Evolutionary conservation across 2,113 vertebrate genomes (phyloP).

Genomic region (Percopsis transmontana): DNA sequence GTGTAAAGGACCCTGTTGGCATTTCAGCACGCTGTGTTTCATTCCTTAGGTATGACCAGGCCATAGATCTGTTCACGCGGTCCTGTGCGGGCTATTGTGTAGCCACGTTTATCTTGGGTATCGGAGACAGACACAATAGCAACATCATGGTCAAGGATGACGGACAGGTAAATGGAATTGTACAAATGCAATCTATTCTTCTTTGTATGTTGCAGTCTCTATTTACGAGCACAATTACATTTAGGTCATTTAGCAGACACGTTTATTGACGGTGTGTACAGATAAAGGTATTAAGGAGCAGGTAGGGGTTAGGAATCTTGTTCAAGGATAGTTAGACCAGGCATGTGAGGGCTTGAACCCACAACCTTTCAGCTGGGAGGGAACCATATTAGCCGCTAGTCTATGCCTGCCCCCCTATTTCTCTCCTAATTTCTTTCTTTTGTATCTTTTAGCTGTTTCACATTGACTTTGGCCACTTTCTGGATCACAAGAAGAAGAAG

Average conservation of each 20-base stretch:
- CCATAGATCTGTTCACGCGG: slow-evolving; percentile 95
- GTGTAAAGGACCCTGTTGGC: no score
- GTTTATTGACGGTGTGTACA: no score
- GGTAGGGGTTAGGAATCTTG: no score
- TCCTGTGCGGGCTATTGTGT: slow-evolving; percentile 98
- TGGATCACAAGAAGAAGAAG: slow-evolving; percentile 99
- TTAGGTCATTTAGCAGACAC: no score
- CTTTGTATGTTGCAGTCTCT: not conserved
- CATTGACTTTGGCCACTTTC: slow-evolving; percentile 98
- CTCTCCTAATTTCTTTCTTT: not conserved
- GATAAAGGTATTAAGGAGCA: no score
- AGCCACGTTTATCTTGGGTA: slow-evolving; percentile 96
- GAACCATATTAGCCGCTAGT: no score
- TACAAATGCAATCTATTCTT: not conserved
- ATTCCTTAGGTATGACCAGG: slow-evolving; percentile 89
- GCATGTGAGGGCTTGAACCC: no score
- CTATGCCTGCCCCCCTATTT: no score
- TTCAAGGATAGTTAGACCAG: no score
- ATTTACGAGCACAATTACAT: no score
- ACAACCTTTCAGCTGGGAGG: no score
- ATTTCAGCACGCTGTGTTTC: not conserved
- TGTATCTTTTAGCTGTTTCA: slow-evolving; percentile 88
- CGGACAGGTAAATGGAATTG: slow-evolving; percentile 83
- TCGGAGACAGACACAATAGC: slow-evolving; percentile 97
- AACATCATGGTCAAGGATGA: slow-evolving; percentile 99